Evolutionary conservation across 2,888 invertebrate species (phyloP), one percentile per base, ranked within the genome.

Genomic region (Sepioteuthis lessoniana): DNA sequence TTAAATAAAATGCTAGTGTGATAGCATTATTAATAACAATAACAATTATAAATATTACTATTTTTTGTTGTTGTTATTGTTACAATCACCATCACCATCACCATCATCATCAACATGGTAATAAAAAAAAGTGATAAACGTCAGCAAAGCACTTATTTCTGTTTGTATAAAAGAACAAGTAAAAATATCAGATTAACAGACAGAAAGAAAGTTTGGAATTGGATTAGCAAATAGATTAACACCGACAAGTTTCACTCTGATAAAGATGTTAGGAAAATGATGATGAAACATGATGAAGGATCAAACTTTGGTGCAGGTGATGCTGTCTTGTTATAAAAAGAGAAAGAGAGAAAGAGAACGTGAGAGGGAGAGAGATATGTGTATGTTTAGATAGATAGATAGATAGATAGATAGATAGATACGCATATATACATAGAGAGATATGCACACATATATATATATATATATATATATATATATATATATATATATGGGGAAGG

Each of bases 1-100:
- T 76, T 76, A 76, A 76, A 76, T 76, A 76, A 76, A 76, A 76
- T n/a, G 76, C n/a, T 76, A n/a, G n/a, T 76, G 76, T 76, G 76
- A 76, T 76, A 76, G 76, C n/a, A 76, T 35, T n/a, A 76, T 76
- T 35, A 76, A 35, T 35, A 76, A 35, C 76, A 76, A 35, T 76
- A 76, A 76, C 76, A 76, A 19, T 35, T 76, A n/a, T 76, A 35
- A 76, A 76, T 76, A 76, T 76, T 35, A 76, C n/a, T 60, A 25
- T 60, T 31, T 31, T 60, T 31, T 76, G 4, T 13, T 13, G 35
- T 76, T 35, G 10, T 76, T 35, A 1, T 76, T 76, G 1, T 76
- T 76, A 0, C n/a, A 16, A n/a, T 31, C 31, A 35, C n/a, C n/a
- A 76, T n/a, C 13, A 76, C 13, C 76, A 76, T 76, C 35, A 76